phyloP scores from a whole-genome alignment of 2,797 vertebrate species.

The Merluccius polli region DNA sequence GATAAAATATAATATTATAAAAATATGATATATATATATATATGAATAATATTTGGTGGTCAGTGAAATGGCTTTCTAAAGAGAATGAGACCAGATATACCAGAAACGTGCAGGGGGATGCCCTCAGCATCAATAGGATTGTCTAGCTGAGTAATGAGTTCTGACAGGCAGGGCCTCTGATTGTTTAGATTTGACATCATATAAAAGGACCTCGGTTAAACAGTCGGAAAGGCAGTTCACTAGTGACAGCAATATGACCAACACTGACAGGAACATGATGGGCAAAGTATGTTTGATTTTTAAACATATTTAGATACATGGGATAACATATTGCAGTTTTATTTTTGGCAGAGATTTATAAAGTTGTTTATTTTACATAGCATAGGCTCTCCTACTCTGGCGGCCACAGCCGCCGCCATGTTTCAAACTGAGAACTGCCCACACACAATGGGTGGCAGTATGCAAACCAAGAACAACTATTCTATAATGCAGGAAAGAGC shows the following conservation, averaged over 20 bases:
- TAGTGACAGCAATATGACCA: conserved; percentile 36
- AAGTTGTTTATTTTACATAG: conserved; percentile 41
- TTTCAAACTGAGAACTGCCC: too few relatives aligned
- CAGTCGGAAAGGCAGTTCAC: conserved; percentile 38
- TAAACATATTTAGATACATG: background rate
- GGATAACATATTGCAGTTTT: background rate
- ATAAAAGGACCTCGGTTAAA: conserved; percentile 67
- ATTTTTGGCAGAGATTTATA: conserved; percentile 17
- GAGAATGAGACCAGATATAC: background rate
- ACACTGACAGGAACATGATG: conserved; percentile 26
- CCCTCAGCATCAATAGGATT: background rate
- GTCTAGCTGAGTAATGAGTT: conserved; percentile 61
- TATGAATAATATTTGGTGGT: too few relatives aligned
- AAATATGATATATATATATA: too few relatives aligned
- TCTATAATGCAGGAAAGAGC: conserved; percentile 63
- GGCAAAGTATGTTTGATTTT: conserved; percentile 55
- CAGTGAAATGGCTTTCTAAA: too few relatives aligned
- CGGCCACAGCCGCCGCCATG: too few relatives aligned
- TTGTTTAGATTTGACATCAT: conserved; percentile 51
- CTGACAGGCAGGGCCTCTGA: conserved; percentile 57
- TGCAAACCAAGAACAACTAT: background rate
- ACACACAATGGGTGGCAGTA: background rate
- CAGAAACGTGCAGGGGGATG: background rate
- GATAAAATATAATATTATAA: too few relatives aligned
- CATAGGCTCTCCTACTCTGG: too few relatives aligned